phyloP scores from a whole-genome alignment of 2,888 invertebrate species.

The Drosophila barbarae region DNA sequence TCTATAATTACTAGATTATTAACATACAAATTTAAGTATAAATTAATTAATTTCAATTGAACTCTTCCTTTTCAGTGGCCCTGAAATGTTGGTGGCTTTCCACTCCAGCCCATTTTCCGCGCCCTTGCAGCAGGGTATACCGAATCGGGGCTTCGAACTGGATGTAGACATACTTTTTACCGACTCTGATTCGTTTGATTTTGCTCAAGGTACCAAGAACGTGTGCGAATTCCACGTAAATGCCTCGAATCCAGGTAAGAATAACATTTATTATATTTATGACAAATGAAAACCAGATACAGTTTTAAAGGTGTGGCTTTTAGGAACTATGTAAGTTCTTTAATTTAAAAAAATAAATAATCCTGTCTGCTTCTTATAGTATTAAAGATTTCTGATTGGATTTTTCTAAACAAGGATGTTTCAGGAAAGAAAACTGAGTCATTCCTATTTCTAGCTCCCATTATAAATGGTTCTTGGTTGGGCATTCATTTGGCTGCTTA shows the following conservation, averaged over 20 bases:
- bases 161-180: constrained; percentile 93
- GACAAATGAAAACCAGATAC: no score
- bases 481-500: constrained; percentile 29
- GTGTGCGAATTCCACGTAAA: constrained; percentile 88
- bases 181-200: constrained; percentile 92
- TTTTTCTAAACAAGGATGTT: not conserved
- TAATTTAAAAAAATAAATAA: not conserved
- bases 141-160: constrained; percentile 90
- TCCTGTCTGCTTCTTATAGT: not conserved
- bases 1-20: no score
- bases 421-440: not conserved
- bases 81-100: constrained; percentile 92
- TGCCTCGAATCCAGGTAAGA: constrained; percentile 82
- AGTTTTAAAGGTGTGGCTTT: not conserved
- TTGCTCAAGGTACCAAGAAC: constrained; percentile 82
- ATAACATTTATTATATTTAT: not conserved
- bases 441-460: not conserved
- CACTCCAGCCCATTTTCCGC: constrained; percentile 91
- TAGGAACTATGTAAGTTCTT: not conserved
- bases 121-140: constrained; percentile 85
- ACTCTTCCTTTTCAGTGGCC: constrained; percentile 81
- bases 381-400: no score
- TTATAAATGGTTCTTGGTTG: constrained; percentile 45
- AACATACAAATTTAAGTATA: no score
- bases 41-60: not conserved